A percentile compares a stretch with the other conserved stretches of the same genome.
Evolutionary conservation across 2,113 vertebrate species (phyloP).

Genomic region (Camelus dromedarius): DNA sequence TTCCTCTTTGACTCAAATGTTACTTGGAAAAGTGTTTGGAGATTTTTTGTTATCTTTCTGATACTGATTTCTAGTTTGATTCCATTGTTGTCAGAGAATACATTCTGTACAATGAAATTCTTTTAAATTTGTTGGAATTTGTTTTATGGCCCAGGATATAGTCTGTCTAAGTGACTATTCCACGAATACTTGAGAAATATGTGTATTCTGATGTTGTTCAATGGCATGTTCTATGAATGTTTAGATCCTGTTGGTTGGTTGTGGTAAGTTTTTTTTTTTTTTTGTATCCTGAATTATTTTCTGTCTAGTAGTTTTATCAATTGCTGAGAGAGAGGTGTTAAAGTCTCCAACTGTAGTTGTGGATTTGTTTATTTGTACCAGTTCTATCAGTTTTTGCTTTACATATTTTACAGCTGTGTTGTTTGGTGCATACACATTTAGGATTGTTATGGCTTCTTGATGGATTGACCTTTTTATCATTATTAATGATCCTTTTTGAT

Average conservation of each 20-base stretch:
- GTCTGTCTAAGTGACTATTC: neutral
- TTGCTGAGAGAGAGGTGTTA: neutral
- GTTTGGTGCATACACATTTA: neutral
- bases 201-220: neutral
- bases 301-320: neutral
- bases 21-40: neutral
- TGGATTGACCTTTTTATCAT: neutral
- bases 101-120: neutral
- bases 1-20: neutral
- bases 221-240: neutral
- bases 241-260: neutral
- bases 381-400: neutral
- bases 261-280: neutral
- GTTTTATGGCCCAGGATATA: neutral
- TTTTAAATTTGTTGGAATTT: neutral
- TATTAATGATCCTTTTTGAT: neutral
- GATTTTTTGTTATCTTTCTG: neutral
- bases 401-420: neutral
- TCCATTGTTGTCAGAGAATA: neutral
- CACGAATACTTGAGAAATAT: neutral
- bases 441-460: neutral
- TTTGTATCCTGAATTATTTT: neutral
- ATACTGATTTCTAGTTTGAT: neutral
- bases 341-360: neutral
- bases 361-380: neutral